Evolutionary conservation across 1,140 invertebrate genomes (phyloP).

Genomic region (Megalonaias nervosa): DNA sequence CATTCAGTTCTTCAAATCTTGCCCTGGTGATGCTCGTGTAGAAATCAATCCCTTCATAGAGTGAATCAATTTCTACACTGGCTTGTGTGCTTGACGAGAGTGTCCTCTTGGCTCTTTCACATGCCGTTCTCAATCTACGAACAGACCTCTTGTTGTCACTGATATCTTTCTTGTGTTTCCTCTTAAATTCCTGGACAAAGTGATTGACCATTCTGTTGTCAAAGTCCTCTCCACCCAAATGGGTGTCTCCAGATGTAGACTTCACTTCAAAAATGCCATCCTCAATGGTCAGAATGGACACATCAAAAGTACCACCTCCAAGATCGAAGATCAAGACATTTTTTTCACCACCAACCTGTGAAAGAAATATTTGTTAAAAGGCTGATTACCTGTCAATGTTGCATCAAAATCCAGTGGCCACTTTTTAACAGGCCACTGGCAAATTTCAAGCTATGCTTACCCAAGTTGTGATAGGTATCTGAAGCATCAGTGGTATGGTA

Average conservation of each 20-base stretch:
- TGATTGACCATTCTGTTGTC: slow-evolving; percentile 66
- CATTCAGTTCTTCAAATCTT: slow-evolving; percentile 79
- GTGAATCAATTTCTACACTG: slow-evolving; percentile 81
- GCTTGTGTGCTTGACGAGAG: slow-evolving; percentile 68
- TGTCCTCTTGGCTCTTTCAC: slow-evolving; percentile 77
- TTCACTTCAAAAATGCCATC: slow-evolving; percentile 78
- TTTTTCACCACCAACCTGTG: slow-evolving; percentile 68
- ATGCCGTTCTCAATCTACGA: slow-evolving; percentile 77
- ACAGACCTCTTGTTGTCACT: slow-evolving; percentile 58
- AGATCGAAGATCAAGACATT: slow-evolving; percentile 71
- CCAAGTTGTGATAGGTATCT: no score
- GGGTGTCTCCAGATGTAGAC: slow-evolving; percentile 78
- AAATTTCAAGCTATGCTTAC: no score
- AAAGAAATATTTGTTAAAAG: neutral
- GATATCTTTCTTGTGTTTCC: slow-evolving; percentile 67
- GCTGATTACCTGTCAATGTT: no score
- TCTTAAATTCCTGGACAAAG: slow-evolving; percentile 65
- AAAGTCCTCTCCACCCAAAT: slow-evolving; percentile 63
- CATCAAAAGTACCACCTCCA: slow-evolving; percentile 63
- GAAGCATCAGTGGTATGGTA: no score
- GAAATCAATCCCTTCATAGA: slow-evolving; percentile 74
- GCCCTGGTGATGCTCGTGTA: slow-evolving; percentile 71
- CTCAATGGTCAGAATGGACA: slow-evolving; percentile 58
- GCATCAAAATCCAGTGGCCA: no score
- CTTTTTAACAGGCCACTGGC: no score